phyloP scores from a whole-genome alignment of 2,113 vertebrate species.

The Tonatia bakeri region DNA sequence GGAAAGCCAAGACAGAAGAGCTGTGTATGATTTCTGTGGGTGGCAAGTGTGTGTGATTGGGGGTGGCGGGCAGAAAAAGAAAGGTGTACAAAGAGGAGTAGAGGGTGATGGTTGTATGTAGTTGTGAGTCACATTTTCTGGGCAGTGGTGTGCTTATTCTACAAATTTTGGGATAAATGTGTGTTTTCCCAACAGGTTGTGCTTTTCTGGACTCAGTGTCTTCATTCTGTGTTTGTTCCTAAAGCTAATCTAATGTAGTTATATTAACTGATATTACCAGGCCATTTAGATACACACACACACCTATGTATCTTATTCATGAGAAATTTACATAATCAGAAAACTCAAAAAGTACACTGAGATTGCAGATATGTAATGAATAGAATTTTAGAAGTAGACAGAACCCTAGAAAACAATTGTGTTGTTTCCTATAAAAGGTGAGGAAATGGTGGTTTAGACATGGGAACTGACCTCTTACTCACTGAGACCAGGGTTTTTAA shows the following conservation, averaged over 20 bases:
- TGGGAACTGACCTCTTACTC: background rate
- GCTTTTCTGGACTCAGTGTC: background rate
- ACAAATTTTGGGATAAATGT: background rate
- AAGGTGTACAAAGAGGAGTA: background rate
- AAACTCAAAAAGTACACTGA: constrained; percentile 6
- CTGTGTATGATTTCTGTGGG: constrained; percentile 4
- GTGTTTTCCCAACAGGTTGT: background rate
- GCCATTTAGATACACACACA: background rate
- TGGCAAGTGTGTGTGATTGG: background rate
- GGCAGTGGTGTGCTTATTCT: background rate
- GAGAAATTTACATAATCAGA: background rate
- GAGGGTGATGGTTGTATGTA: background rate
- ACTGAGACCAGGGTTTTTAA: background rate
- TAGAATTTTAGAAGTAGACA: background rate
- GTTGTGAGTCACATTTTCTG: background rate
- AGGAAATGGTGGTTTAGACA: background rate
- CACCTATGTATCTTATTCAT: background rate
- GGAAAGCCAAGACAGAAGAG: constrained; percentile 23
- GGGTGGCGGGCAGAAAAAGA: background rate
- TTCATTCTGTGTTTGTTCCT: constrained; percentile 22
- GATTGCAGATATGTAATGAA: background rate
- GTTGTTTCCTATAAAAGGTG: background rate
- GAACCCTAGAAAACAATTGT: background rate
- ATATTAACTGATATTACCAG: background rate
- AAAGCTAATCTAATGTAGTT: background rate